Conservation (phyloP, 2,113 vertebrate genomes). For the Siniperca knerii region DNA sequence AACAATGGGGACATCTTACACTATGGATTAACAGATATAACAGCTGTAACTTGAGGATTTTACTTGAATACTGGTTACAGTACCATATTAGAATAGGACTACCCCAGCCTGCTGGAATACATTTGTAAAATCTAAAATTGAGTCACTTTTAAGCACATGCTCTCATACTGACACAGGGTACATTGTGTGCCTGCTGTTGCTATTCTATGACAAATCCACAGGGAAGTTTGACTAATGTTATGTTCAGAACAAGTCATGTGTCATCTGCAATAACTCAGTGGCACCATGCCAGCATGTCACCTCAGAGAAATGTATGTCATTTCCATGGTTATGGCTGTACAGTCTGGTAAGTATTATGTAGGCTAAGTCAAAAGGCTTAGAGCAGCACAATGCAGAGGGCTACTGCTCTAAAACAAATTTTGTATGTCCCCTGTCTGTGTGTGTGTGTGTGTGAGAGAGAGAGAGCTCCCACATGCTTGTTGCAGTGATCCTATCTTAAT, state of each 20-base stretch:
- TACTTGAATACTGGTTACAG: neutral
- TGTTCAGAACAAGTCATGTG: conserved; percentile 13
- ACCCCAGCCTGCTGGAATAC: neutral
- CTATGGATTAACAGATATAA: neutral
- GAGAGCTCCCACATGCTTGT: neutral
- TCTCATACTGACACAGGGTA: neutral
- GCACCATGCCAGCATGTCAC: conserved; percentile 52
- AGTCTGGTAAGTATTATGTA: conserved; percentile 69
- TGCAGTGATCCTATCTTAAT: conserved; percentile 17
- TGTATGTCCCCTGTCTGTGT: conserved; percentile 30
- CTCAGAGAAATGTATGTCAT: conserved; percentile 75
- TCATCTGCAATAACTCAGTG: conserved; percentile 33
- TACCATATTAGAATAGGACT: neutral
- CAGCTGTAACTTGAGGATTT: conserved; percentile 5
- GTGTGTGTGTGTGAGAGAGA: neutral
- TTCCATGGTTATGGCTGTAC: conserved; percentile 70
- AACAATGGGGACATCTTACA: conserved; percentile 22
- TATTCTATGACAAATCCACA: neutral
- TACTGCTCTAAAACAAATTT: conserved; percentile 65
- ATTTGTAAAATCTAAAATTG: neutral
- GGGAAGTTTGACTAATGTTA: conserved; percentile 1
- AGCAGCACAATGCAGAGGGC: conserved; percentile 50
- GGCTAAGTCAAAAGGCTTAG: conserved; percentile 74
- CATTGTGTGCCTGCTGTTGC: neutral
- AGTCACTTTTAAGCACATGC: neutral